phyloP scores from a whole-genome alignment of 2,888 invertebrate genomes.

The Disparrhopalites patrizii region DNA sequence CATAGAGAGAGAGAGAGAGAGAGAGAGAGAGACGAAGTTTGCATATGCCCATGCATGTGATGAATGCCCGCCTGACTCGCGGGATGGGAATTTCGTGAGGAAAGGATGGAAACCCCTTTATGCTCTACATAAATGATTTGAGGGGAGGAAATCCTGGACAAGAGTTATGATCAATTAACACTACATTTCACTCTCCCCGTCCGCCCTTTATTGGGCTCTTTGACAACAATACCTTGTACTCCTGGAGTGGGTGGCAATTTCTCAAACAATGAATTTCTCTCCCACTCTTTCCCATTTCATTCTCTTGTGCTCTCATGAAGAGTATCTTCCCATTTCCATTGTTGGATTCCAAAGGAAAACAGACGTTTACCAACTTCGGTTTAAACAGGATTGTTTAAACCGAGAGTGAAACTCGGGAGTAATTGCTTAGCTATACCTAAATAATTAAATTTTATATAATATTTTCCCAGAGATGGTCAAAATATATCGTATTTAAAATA shows the following conservation, averaged over 20 bases:
- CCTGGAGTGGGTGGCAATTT: slow-evolving; percentile 30
- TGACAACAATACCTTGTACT: neutral
- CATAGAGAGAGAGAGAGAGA: neutral
- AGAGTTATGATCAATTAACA: slow-evolving; percentile 30
- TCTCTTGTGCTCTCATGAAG: neutral
- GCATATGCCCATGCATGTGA: too few relatives aligned
- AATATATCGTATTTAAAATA: too few relatives aligned
- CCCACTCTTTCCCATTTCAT: slow-evolving; percentile 4
- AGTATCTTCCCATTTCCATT: neutral
- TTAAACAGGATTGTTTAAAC: too few relatives aligned
- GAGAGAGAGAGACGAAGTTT: neutral
- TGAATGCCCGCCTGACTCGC: neutral
- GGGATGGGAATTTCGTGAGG: neutral
- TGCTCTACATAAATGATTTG: slow-evolving; percentile 4
- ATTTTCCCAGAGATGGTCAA: too few relatives aligned
- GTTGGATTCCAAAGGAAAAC: neutral
- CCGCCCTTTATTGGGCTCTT: slow-evolving; percentile 27
- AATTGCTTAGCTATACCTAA: too few relatives aligned
- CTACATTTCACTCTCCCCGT: slow-evolving; percentile 17
- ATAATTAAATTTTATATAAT: too few relatives aligned
- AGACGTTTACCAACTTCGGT: too few relatives aligned
- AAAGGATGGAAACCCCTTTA: neutral
- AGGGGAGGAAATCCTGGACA: slow-evolving; percentile 12
- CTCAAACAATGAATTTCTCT: slow-evolving; percentile 12
- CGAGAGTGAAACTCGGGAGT: too few relatives aligned